Evolutionary conservation across 2,888 invertebrate species (phyloP).

Genomic region (Stenotaenia linearis): DNA sequence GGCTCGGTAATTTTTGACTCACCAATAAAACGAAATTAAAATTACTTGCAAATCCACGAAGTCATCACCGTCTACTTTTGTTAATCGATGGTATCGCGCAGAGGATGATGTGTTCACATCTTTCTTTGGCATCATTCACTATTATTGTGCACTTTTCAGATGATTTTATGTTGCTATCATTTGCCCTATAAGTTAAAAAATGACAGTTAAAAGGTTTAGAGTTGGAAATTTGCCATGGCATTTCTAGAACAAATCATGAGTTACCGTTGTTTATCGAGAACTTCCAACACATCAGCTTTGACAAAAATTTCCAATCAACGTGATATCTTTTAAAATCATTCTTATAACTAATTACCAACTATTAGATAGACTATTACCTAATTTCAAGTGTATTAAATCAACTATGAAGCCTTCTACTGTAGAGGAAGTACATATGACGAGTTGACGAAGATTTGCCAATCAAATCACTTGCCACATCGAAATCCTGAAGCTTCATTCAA

Average conservation of each 20-base stretch:
- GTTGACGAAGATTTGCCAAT: no score
- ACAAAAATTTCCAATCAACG: not conserved
- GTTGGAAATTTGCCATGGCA: not conserved
- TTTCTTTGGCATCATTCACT: conserved; percentile 38
- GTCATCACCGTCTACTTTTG: conserved; percentile 56
- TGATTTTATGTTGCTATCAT: not conserved
- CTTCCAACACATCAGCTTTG: not conserved
- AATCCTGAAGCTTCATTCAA: not conserved
- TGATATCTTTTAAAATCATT: not conserved
- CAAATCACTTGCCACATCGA: not conserved
- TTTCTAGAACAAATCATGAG: not conserved
- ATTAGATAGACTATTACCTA: not conserved
- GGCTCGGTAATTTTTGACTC: no score
- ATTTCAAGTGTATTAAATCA: not conserved
- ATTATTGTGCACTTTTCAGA: not conserved
- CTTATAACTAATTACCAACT: not conserved
- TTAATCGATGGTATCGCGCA: conserved; percentile 55
- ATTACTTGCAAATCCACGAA: conserved; percentile 60
- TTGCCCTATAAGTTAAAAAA: not conserved
- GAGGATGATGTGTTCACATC: conserved; percentile 33
- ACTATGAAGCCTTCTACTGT: no score
- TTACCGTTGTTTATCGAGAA: not conserved
- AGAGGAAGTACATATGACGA: not conserved
- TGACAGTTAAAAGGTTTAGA: not conserved
- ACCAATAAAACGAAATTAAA: no score